A percentile compares a stretch with the other conserved stretches of the same genome.
Conservation (phyloP, 2,888 invertebrate genomes). For the Leptopilina myrica region DNA sequence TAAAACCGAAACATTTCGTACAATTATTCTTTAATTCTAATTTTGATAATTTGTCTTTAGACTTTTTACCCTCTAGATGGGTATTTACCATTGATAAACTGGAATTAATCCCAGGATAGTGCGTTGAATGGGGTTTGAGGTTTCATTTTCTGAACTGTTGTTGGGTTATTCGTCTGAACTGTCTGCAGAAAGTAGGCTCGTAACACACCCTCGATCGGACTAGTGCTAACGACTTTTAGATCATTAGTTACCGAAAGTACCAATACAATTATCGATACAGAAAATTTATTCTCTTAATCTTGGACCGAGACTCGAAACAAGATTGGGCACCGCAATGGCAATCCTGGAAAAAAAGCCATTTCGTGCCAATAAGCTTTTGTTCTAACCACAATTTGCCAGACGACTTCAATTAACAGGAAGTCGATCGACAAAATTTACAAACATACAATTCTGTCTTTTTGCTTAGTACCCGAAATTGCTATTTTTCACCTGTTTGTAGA, state of each 20-base stretch:
- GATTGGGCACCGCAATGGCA: conserved; percentile 59
- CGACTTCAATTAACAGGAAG: conserved; percentile 12
- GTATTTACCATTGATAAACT: conserved; percentile 54
- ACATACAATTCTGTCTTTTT: not conserved
- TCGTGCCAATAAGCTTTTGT: conserved; percentile 26
- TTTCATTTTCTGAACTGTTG: conserved; percentile 66
- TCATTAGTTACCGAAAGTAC: conserved; percentile 77
- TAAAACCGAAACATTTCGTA: too few relatives aligned
- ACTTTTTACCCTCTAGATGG: too few relatives aligned
- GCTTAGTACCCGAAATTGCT: too few relatives aligned
- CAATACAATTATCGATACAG: conserved; percentile 75
- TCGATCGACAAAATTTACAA: not conserved
- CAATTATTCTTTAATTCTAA: not conserved
- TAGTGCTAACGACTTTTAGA: conserved; percentile 74
- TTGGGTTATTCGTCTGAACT: conserved; percentile 55
- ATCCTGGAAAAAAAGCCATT: conserved; percentile 36
- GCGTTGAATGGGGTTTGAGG: conserved; percentile 57
- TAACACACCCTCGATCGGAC: conserved; percentile 61
- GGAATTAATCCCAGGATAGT: conserved; percentile 61
- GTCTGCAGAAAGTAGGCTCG: conserved; percentile 55
- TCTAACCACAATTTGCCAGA: conserved; percentile 26
- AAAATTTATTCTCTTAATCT: conserved; percentile 75
- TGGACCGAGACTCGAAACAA: conserved; percentile 61
- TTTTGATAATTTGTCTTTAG: not conserved
- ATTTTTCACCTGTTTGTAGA: not conserved